phyloP scores from a whole-genome alignment of 2,113 vertebrate species.

The Salvelinus fontinalis region DNA sequence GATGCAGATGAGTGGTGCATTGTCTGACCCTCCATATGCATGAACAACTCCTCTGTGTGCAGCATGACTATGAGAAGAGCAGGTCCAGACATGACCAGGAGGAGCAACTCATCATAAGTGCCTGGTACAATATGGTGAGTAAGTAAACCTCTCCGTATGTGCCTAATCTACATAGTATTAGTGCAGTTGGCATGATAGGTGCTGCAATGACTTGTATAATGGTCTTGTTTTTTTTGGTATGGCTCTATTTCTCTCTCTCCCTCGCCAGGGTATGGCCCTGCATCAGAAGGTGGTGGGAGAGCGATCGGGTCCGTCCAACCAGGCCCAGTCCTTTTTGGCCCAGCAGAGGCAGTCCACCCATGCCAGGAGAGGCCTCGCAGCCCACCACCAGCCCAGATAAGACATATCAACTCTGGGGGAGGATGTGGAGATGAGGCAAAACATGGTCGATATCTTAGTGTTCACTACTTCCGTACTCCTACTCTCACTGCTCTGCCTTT shows the following conservation, averaged over 20 bases:
- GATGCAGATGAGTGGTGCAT: background rate
- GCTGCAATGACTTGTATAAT: background rate
- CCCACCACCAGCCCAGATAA: conserved; percentile 70
- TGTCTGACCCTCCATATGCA: background rate
- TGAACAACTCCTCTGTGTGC: conserved; percentile 20
- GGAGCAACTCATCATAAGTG: conserved; percentile 86
- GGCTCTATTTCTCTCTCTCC: background rate
- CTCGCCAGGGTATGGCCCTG: conserved; percentile 82
- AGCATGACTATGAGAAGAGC: conserved; percentile 85
- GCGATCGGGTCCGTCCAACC: conserved; percentile 54
- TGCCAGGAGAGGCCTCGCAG: conserved; percentile 70
- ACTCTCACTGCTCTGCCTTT: conserved; percentile 38
- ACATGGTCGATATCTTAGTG: background rate
- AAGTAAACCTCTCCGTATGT: background rate
- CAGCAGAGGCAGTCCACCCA: conserved; percentile 88
- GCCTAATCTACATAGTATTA: no score
- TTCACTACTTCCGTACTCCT: conserved; percentile 18
- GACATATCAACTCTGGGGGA: background rate
- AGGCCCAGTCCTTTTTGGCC: conserved; percentile 87
- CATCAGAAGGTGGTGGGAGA: conserved; percentile 79
- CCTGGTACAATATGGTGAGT: conserved; percentile 93
- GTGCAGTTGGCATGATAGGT: background rate
- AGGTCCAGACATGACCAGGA: conserved; percentile 82
- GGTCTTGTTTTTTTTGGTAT: background rate
- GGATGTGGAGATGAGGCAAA: background rate